Percentiles rank a stretch among this genome's conserved stretches.
Conservation (phyloP, 2,888 invertebrate genomes). For the Athalia rosae region DNA sequence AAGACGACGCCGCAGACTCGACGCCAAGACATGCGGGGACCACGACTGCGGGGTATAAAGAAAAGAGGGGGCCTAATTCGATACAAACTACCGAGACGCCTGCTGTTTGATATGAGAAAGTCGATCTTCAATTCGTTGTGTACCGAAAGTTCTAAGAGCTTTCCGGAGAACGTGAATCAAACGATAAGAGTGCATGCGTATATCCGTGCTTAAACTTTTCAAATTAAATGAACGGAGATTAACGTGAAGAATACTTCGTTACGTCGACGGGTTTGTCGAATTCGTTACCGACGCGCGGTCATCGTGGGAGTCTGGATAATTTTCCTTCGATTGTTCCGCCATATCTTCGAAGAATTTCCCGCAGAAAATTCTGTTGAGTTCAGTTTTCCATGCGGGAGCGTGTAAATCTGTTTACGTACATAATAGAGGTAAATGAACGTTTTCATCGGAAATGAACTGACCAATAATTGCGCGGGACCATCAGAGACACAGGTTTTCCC, state of each 20-base stretch:
- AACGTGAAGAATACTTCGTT: no score
- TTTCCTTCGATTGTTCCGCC: no score
- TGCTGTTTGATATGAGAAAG: not conserved
- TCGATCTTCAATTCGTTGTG: not conserved
- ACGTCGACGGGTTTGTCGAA: no score
- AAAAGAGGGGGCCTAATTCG: conserved; percentile 19
- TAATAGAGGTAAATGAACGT: conserved; percentile 49
- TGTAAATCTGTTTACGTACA: conserved; percentile 34
- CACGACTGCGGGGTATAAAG: not conserved
- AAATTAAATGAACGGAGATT: no score
- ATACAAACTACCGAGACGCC: conserved; percentile 22
- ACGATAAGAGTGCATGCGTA: no score
- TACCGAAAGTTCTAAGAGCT: not conserved
- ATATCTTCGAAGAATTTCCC: not conserved
- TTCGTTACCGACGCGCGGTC: no score
- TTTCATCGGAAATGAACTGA: conserved; percentile 61
- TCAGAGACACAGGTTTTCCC: conserved; percentile 55
- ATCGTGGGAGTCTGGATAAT: no score
- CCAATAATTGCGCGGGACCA: conserved; percentile 63
- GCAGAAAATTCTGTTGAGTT: conserved; percentile 3
- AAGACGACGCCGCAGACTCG: no score
- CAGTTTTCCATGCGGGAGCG: not conserved
- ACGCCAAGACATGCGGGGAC: no score
- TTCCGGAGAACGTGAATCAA: not conserved
- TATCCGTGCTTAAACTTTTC: no score